Base-by-base conservation (phyloP, 2,888 invertebrate genomes). In the Lochmaea capreae region DNA sequence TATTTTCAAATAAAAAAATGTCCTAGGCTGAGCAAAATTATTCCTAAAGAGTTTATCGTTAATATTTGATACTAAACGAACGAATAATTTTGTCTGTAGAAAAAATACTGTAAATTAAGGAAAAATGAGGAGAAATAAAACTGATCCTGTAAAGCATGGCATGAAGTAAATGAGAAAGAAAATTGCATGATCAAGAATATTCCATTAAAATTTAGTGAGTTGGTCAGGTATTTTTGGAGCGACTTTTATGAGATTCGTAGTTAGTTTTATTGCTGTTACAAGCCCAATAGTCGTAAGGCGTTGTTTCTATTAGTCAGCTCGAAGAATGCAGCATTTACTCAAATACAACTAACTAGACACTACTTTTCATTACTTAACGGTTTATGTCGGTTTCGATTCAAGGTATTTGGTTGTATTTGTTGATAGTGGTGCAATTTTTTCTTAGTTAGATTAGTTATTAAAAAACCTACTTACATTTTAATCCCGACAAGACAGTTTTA, bases 281-380 rank as follows among this genome's bases (percentile, higher is more conserved):
- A 74, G 75, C 77, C 79, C 78, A 78, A 74, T 79, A 79, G 77
- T 77, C 76, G 66, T 70, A 77, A 79, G 77, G 71, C 73, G 79
- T 79, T 77, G 16, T 26, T 72, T 26, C 57, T 59, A 67, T 73
- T 78, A 77, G 77, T 78, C 78, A 78, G 78, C 78, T 75, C 75
- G 72, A 72, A 73, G 72, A 71, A 65, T 65, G 74, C 72, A 72
- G 65, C 63, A 77, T 66, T 67, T 10, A 18, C 46, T 22, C 42
- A 67, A 67, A 42, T 18, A 33, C 54, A 18, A 49, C 49, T n/a
- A 49, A 39, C 33, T 39, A 39, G 33, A 8, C 5, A 39, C 33
- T 9, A 8, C 33, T 39, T 12, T n/a, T 12, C n/a, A 49, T 14
- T 12, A 14, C 49, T 8, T 49, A 6, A 8, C 1, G 8, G n/a